Evolutionary conservation across 2,797 vertebrate genomes (phyloP).

Genomic region (Aythya fuligula): DNA sequence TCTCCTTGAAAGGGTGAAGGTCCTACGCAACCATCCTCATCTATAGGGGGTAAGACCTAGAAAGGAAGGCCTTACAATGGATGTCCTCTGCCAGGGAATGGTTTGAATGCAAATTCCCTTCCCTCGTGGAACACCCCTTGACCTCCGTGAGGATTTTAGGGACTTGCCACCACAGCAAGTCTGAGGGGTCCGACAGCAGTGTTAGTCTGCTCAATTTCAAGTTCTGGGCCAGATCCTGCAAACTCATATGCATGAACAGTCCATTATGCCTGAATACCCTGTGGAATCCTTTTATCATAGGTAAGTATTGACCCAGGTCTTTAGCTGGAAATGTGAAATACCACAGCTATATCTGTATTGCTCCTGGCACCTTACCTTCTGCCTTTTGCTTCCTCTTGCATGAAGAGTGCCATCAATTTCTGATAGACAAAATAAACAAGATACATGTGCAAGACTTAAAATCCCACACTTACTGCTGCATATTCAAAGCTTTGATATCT

Average conservation of each 20-base stretch:
- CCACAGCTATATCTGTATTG: neutral
- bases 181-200: neutral
- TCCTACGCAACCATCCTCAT: neutral
- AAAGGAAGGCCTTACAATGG: neutral
- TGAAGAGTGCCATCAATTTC: neutral
- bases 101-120: conserved; percentile 42
- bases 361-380: neutral
- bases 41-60: neutral
- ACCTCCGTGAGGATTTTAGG: neutral
- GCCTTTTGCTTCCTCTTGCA: neutral
- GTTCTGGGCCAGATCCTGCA: neutral
- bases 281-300: neutral
- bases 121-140: conserved; percentile 9
- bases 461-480: neutral
- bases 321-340: neutral
- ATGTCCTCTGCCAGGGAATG: neutral
- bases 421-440: neutral
- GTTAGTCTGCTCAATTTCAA: conserved; percentile 22
- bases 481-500: neutral
- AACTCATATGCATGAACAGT: neutral
- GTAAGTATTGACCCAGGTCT: neutral
- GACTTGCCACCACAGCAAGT: neutral
- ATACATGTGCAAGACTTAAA: neutral
- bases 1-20: neutral
- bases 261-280: neutral